Conservation (phyloP, 2,797 vertebrate genomes). For the Anomalospiza imberbis region DNA sequence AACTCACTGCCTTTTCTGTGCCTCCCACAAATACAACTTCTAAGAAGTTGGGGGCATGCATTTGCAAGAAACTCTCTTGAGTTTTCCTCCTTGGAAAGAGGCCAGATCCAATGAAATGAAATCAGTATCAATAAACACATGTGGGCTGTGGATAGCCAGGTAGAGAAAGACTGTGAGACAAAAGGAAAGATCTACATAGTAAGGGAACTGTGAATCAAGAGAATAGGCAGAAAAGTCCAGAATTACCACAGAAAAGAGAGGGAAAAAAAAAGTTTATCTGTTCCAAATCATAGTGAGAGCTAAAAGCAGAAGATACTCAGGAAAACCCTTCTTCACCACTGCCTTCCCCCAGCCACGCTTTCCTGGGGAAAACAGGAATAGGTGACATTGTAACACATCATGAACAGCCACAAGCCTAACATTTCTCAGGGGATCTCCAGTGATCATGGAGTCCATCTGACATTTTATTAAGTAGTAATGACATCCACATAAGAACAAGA, state of each 20-base stretch:
- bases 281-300: not conserved
- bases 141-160: not conserved
- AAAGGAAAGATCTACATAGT: not conserved
- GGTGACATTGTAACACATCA: not conserved
- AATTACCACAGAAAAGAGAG: not conserved
- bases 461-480: not conserved
- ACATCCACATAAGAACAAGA: conserved; percentile 5
- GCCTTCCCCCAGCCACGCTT: not conserved
- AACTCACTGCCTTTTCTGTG: not conserved
- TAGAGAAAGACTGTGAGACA: not conserved
- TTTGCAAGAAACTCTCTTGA: not conserved
- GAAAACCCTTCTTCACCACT: not conserved
- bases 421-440: not conserved
- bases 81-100: not conserved
- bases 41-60: not conserved
- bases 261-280: not conserved
- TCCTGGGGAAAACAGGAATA: not conserved
- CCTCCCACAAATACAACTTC: not conserved
- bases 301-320: not conserved
- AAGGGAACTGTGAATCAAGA: not conserved
- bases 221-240: not conserved
- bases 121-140: not conserved
- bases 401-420: not conserved
- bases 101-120: not conserved
- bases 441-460: not conserved